phyloP scores from a whole-genome alignment of 2,888 invertebrate genomes.

The Sycophila texana region DNA sequence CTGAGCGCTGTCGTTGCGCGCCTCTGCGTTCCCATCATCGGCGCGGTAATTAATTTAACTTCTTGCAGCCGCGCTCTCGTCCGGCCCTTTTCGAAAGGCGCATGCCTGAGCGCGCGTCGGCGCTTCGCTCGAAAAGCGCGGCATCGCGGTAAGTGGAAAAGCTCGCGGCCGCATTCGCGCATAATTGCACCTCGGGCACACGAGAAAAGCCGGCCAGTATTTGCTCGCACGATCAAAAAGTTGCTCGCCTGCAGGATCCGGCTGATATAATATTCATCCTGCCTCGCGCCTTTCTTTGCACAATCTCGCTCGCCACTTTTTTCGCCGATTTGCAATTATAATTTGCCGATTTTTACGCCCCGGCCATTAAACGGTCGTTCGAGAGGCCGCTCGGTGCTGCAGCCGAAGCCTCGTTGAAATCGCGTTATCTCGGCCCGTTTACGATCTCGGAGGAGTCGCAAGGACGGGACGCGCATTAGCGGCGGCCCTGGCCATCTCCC shows the following conservation, averaged over 20 bases:
- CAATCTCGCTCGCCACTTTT: not conserved
- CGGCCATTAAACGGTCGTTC: not conserved
- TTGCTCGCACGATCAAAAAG: not conserved
- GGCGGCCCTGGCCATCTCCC: conserved; percentile 43
- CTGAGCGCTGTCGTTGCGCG: conserved; percentile 3
- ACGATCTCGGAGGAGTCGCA: not conserved
- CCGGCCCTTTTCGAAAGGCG: conserved; percentile 26
- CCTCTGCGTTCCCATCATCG: conserved; percentile 31
- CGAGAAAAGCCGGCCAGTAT: not conserved
- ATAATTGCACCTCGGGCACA: not conserved
- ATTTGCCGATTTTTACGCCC: not conserved
- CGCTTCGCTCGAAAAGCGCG: not conserved
- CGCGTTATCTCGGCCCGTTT: not conserved
- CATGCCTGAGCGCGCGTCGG: not conserved
- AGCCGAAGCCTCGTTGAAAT: not conserved
- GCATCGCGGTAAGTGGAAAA: not conserved
- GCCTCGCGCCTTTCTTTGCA: not conserved
- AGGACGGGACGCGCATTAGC: not conserved
- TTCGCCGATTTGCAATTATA: not conserved
- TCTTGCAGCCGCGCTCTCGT: conserved; percentile 67
- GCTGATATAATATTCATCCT: not conserved
- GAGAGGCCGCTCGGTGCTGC: no score
- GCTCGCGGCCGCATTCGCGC: not conserved
- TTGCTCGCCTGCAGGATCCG: not conserved
- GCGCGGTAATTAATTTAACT: conserved; percentile 74